Conservation (phyloP, 2,113 vertebrate genomes). For the Cyanoliseus patagonus region DNA sequence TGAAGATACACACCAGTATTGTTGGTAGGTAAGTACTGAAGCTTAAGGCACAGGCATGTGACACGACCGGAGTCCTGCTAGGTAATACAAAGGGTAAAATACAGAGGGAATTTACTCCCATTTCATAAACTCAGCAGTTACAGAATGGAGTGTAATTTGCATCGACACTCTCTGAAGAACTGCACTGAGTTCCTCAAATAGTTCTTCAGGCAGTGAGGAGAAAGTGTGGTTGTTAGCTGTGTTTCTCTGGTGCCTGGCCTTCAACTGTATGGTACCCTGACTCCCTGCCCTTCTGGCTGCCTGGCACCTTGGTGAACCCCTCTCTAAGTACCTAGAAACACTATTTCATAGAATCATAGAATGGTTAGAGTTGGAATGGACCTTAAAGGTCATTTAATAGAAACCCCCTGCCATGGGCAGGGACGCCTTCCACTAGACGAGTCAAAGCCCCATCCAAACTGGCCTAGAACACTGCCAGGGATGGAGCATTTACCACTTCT, state of each 20-base stretch:
- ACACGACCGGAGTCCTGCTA: neutral
- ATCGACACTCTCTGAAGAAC: neutral
- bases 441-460: neutral
- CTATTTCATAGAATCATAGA: neutral
- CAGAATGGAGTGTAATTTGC: neutral
- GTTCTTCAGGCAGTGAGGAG: neutral
- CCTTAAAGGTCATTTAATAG: neutral
- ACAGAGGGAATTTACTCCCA: neutral
- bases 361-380: neutral
- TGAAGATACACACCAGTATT: neutral
- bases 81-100: neutral
- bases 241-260: neutral
- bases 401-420: neutral
- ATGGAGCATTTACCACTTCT: neutral
- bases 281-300: neutral
- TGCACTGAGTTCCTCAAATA: neutral
- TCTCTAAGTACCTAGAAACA: neutral
- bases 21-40: neutral
- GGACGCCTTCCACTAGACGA: neutral
- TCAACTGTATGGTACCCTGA: no score
- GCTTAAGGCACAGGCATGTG: neutral
- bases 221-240: fast-evolving
- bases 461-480: neutral
- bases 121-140: neutral
- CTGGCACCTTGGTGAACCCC: fast-evolving